Conservation (phyloP, 2,888 invertebrate genomes). For the Acronicta psi region DNA sequence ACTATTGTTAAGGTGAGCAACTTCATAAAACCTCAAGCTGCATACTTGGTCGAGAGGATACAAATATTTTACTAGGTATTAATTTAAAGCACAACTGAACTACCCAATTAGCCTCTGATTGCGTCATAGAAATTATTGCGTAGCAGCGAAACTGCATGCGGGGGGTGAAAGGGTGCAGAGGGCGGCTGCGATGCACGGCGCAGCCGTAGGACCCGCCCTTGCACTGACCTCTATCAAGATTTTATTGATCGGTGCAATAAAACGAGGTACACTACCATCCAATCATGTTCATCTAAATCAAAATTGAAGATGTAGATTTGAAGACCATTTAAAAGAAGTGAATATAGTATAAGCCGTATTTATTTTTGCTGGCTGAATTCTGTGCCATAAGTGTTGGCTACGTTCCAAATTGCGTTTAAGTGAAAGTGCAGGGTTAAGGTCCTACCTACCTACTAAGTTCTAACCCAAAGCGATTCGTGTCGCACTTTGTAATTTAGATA, state of each 20-base stretch:
- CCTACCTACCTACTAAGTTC: neutral
- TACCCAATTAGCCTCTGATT: neutral
- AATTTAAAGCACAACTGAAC: too few species aligned
- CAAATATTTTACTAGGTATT: too few species aligned
- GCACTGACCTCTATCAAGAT: slow-evolving; percentile 18
- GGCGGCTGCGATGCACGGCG: slow-evolving; percentile 32
- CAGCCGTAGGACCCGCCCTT: slow-evolving; percentile 25
- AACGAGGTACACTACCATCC: neutral
- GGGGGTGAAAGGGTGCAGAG: neutral
- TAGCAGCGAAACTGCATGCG: slow-evolving; percentile 18
- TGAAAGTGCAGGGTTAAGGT: slow-evolving; percentile 25
- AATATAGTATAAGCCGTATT: neutral
- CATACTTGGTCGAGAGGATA: too few species aligned
- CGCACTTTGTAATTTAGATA: neutral
- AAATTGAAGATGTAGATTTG: neutral
- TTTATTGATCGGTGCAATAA: slow-evolving; percentile 29
- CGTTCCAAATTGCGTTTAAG: slow-evolving; percentile 14
- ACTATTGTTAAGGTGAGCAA: too few species aligned
- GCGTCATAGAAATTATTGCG: slow-evolving; percentile 11
- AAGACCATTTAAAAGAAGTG: neutral
- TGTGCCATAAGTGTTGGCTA: slow-evolving; percentile 17
- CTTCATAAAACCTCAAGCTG: too few species aligned
- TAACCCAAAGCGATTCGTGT: neutral
- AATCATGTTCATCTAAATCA: neutral
- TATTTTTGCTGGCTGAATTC: neutral